Evolutionary conservation across 2,797 vertebrate species (phyloP).

Genomic region (Ptychadena robeensis): DNA sequence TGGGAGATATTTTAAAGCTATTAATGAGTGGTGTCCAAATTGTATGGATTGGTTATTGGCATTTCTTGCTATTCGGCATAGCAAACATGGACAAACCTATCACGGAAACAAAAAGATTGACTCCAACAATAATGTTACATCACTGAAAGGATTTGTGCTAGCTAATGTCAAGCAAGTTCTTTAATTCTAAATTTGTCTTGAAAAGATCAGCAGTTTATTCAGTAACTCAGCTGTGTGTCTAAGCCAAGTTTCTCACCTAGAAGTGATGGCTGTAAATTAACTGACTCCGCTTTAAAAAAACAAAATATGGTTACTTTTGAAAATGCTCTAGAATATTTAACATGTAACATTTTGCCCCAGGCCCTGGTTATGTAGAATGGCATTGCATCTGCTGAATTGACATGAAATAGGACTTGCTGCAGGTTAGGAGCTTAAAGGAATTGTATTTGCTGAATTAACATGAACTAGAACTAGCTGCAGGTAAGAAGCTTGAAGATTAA

Average conservation of each 20-base stretch:
- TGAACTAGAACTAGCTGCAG: no score
- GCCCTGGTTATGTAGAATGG: background rate
- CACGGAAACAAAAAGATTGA: conserved; percentile 11
- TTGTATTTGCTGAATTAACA: no score
- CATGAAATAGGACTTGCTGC: no score
- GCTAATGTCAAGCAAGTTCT: background rate
- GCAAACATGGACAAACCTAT: conserved; percentile 10
- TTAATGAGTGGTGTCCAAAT: conserved; percentile 28
- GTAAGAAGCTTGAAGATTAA: no score
- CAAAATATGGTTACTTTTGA: background rate
- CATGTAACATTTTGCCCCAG: background rate
- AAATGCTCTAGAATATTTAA: background rate
- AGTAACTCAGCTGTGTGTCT: background rate
- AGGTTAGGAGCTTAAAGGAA: no score
- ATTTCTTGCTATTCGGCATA: background rate
- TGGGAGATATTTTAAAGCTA: conserved; percentile 3
- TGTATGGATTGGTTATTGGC: conserved; percentile 27
- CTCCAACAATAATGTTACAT: conserved; percentile 3
- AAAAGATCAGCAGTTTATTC: background rate
- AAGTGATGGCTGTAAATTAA: background rate
- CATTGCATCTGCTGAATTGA: no score
- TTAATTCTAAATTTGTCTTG: background rate
- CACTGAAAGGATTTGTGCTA: background rate
- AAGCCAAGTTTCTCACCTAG: background rate
- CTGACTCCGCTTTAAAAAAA: background rate